Percentiles rank a stretch among this genome's conserved stretches.
Conservation (phyloP, 2,113 vertebrate species). For the Tapirus terrestris region DNA sequence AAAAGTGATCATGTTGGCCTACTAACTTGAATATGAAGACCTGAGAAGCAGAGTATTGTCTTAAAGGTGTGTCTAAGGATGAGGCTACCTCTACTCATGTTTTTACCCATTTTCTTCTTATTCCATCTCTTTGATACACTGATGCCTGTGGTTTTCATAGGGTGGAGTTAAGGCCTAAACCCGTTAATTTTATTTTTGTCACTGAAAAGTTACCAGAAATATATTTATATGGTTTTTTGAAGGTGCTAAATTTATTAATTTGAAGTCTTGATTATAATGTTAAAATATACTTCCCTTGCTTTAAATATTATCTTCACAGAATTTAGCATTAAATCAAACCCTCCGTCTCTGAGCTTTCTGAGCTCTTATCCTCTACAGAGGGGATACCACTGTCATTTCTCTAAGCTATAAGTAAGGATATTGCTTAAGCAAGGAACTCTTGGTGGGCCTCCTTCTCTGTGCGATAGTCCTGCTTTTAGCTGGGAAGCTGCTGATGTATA, state of each 20-base stretch:
- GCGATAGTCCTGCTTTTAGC: not conserved
- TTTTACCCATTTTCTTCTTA: not conserved
- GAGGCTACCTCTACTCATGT: not conserved
- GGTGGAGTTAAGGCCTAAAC: not conserved
- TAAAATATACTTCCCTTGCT: not conserved
- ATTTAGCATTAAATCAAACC: not conserved
- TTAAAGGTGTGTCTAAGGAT: not conserved
- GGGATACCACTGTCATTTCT: not conserved
- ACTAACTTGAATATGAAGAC: not conserved
- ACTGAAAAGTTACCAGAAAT: not conserved
- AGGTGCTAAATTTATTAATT: conserved; percentile 17
- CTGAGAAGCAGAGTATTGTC: not conserved
- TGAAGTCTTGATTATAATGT: not conserved
- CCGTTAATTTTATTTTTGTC: not conserved
- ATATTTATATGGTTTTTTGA: conserved; percentile 3
- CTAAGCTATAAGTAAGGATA: not conserved
- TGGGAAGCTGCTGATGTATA: not conserved
- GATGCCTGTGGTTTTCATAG: not conserved
- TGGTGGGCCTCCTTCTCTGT: not conserved
- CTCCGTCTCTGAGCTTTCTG: not conserved
- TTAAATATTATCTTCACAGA: not conserved
- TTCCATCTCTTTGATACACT: not conserved
- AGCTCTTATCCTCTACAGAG: not conserved
- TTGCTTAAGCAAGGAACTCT: not conserved
- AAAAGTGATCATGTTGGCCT: not conserved